These are phyloP conservation scores for Manduca sexta DNA, from an alignment of 1,140 invertebrate species.

Conservation along the genomic window DNA sequence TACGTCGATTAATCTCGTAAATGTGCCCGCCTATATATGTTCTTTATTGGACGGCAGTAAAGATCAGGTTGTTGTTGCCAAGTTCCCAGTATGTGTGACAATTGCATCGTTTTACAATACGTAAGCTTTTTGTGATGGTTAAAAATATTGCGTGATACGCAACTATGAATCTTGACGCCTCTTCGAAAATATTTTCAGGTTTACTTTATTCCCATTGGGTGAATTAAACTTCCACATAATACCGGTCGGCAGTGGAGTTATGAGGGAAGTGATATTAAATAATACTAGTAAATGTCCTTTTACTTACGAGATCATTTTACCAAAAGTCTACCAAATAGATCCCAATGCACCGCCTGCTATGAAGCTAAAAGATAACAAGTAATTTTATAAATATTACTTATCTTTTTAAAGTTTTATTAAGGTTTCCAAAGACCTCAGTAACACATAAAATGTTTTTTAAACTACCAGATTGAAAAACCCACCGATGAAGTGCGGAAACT, in stretches of 20 bases:
- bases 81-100: conserved; percentile 56
- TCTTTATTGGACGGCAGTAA: conserved; percentile 56
- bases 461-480: conserved; percentile 54
- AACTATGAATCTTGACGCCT: too few species aligned
- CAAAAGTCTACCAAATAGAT: conserved; percentile 33
- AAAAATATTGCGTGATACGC: too few species aligned
- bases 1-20: conserved; percentile 48
- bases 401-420: too few species aligned
- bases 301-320: conserved; percentile 56
- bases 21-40: conserved; percentile 54
- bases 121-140: conserved; percentile 27
- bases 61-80: conserved; percentile 60
- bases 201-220: conserved; percentile 58
- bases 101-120: conserved; percentile 66
- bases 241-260: conserved; percentile 48
- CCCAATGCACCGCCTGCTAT: conserved; percentile 18
- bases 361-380: conserved; percentile 59
- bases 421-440: background rate
- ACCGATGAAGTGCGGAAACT: conserved; percentile 60
- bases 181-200: conserved; percentile 40
- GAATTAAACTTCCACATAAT: conserved; percentile 64
- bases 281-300: conserved; percentile 65
- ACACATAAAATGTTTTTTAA: too few species aligned
- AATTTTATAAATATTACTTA: too few species aligned
- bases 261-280: conserved; percentile 56